phyloP scores from a whole-genome alignment of 2,113 vertebrate genomes.

The Onychostoma macrolepis region DNA sequence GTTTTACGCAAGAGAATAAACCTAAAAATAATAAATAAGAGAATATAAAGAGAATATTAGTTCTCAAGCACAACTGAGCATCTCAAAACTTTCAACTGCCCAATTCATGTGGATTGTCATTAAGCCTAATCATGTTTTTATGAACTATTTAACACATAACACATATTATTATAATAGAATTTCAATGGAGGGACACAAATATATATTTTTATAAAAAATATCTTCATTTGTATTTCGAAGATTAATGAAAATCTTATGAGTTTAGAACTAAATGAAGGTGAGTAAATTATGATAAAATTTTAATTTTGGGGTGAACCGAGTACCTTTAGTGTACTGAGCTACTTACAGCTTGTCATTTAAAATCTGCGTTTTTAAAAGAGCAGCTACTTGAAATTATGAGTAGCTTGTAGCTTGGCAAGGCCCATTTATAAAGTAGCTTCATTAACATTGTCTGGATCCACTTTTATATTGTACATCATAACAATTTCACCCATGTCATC shows the following conservation, averaged over 20 bases:
- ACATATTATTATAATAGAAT: too few relatives aligned
- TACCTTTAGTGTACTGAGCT: neutral
- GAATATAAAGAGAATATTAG: too few relatives aligned
- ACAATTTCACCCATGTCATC: conserved; percentile 12
- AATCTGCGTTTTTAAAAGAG: neutral
- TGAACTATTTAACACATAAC: neutral
- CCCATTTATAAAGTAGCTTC: neutral
- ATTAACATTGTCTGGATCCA: conserved; percentile 1
- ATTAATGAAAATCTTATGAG: too few relatives aligned
- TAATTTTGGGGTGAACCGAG: too few relatives aligned
- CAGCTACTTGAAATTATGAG: neutral
- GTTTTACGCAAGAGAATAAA: too few relatives aligned
- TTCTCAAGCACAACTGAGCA: neutral
- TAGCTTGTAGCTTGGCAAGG: neutral
- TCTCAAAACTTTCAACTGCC: neutral
- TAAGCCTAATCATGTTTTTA: neutral
- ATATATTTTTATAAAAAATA: too few relatives aligned
- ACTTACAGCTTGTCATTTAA: neutral
- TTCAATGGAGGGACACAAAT: too few relatives aligned
- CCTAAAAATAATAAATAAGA: too few relatives aligned
- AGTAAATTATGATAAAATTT: too few relatives aligned
- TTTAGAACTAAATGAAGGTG: too few relatives aligned
- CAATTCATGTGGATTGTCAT: too few relatives aligned
- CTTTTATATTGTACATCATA: conserved; percentile 18
- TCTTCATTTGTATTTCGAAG: too few relatives aligned